Base-by-base conservation (phyloP, 2,113 vertebrate species). In the Acanthisitta chloris region DNA sequence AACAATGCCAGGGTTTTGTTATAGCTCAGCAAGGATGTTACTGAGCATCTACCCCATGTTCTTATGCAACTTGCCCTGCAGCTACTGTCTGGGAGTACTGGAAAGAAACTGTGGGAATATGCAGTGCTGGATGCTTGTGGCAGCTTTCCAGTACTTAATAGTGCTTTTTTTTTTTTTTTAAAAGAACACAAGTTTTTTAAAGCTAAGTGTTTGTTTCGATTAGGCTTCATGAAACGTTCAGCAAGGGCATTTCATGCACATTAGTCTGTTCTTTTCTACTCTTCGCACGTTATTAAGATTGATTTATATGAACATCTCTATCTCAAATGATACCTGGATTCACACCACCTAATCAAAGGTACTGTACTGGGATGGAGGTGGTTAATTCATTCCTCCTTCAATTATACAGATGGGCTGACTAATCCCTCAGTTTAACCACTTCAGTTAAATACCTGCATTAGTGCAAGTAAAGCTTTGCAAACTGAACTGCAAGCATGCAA, bases 61-160 rank as follows among this genome's bases (percentile, higher is more conserved):
- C 73, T 96, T 93, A 89, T 8, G 66, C 77, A 97, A 95, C 45
- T n/a, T 79, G 58, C 86, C 89, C 94, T 92, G 88, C 83, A 95
- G 95, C 89, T 76, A 85, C 38, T 73, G 89, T 94, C 95, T 92
- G 83, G 55, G 61, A 96, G 61, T 43, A 71, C 17, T 8, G 40
- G 49, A 33, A 64, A 94, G 82, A 85, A 79, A 45, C 54, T 94
- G 89, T 93, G 96, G 92, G 95, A 97, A 94, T 84, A 71, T 0
- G 0, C 48, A 80, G 80, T 11, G 38, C 80, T 65, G 74, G 67
- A 40, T 86, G 51, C 33, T 85, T 48, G 46, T 89, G 92, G 95
- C 91, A 95, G 88, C 66, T 62, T 79, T 89, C 91, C 95, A 87
- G 70, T 16, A 43, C 49, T 64, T 81, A 46, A 45, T 43, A 88